These are phyloP conservation scores for Acanthochromis polyacanthus DNA, from an alignment of 2,113 vertebrate species.

Conservation along the genomic window DNA sequence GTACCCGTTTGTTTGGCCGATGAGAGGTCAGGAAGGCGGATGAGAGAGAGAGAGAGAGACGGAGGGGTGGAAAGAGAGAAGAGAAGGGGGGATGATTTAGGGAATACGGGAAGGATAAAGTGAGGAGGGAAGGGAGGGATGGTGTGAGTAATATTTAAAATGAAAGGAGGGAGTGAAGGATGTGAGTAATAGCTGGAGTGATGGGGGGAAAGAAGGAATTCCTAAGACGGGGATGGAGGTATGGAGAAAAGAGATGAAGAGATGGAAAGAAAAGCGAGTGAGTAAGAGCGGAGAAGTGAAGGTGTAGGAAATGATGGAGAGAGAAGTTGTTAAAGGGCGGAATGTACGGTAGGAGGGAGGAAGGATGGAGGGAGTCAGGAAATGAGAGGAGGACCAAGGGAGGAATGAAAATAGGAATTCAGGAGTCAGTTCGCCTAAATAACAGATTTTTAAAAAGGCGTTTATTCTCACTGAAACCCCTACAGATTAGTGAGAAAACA, in stretches of 20 bases:
- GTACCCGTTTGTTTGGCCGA: constrained; percentile 61
- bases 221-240: constrained; percentile 5
- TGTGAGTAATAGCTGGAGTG: constrained; percentile 52
- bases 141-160: constrained; percentile 53
- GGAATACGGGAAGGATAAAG: constrained; percentile 19
- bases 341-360: background rate
- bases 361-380: background rate
- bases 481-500: background rate
- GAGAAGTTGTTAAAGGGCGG: background rate
- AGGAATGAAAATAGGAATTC: background rate
- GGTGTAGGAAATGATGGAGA: background rate
- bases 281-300: constrained; percentile 16
- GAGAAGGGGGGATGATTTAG: constrained; percentile 14
- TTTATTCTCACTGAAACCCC: background rate
- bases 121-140: constrained; percentile 30
- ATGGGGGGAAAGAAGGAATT: constrained; percentile 15
- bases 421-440: background rate
- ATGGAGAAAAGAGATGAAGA: background rate
- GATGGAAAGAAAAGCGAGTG: background rate
- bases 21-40: constrained; percentile 43
- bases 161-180: constrained; percentile 20
- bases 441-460: background rate
- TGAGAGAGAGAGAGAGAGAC: background rate
- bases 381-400: background rate
- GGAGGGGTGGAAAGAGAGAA: background rate